Evolutionary conservation across 1,140 invertebrate species (phyloP), one percentile per base, ranked within the genome.

Genomic region (Frieseomelitta varia): DNA sequence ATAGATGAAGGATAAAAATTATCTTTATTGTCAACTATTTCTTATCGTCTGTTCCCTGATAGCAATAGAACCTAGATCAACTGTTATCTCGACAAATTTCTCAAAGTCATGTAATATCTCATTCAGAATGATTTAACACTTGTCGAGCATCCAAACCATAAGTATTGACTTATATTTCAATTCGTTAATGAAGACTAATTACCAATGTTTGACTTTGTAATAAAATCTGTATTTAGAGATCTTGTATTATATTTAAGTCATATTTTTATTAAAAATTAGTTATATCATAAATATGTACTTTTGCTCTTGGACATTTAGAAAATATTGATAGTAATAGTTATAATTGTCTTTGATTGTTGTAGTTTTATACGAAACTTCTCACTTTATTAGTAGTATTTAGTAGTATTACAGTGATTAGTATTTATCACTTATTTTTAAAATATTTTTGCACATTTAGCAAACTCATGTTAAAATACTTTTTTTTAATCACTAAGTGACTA

Each of bases 11-110:
- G 27, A n/a, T 24, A 63, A 14, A 55, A 77, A 65, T 34, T 34
- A 4, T 39, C 19, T 78, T 39, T 63, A 17, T 65, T 27, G 21
- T 14, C 19, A 73, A 67, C 58, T 67, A 78, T 77, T 14, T 63
- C 67, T 88, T 89, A 89, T 86, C 85, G 47, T 15, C 10, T 55
- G 1, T 55, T 78, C 4, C 21, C 47, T 47, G 74, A 86, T 84
- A 84, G 88, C 53, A 21, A 8, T 4, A 10, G 51, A 53, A 68
- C 72, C 75, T 67, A 82, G 61, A 86, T 80, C 34, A 24, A 30
- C 15, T 61, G 55, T 65, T 85, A 77, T 72, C 80, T 81, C 53
- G 75, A 83, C 34, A 34, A 79, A 89, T 61, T 53, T 61, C 10
- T 80, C 80, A 53, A 88, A 69, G 77, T 85, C 71, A 17, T 30